phyloP scores from a whole-genome alignment of 2,797 vertebrate genomes.

The Eulemur mongoz region DNA sequence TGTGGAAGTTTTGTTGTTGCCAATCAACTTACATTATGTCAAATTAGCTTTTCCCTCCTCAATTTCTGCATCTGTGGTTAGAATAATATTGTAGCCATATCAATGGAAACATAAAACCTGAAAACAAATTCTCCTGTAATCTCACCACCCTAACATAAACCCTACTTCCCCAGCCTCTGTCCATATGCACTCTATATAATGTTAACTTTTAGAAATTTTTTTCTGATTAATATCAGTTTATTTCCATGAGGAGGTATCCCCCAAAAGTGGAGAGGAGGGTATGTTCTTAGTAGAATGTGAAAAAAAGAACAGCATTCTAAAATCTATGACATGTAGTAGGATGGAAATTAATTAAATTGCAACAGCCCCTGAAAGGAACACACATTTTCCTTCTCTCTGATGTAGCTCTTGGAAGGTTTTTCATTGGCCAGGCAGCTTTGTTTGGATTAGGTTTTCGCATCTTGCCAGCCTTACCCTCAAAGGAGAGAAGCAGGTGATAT shows the following conservation, averaged over 20 bases:
- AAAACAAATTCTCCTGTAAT: neutral
- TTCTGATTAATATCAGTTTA: neutral
- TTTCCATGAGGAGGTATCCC: neutral
- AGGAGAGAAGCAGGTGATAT: neutral
- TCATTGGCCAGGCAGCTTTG: neutral
- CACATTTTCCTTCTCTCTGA: neutral
- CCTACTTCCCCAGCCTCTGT: neutral
- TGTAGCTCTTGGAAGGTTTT: neutral
- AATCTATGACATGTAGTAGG: neutral
- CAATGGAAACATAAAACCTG: neutral
- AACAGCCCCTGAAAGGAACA: neutral
- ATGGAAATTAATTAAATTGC: neutral
- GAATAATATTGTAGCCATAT: neutral
- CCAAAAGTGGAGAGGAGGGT: neutral
- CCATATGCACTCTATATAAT: neutral
- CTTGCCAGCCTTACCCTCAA: neutral
- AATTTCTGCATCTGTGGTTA: neutral
- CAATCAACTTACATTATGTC: neutral
- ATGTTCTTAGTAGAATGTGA: neutral
- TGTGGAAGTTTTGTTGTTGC: neutral
- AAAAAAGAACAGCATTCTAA: neutral
- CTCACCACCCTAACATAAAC: neutral
- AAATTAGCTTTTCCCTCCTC: neutral
- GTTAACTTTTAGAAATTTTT: neutral
- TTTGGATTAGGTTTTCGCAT: neutral